A percentile compares a stretch with the other conserved stretches of the same genome.
Conservation (phyloP, 2,797 vertebrate species). For the Buceros bicornis region DNA sequence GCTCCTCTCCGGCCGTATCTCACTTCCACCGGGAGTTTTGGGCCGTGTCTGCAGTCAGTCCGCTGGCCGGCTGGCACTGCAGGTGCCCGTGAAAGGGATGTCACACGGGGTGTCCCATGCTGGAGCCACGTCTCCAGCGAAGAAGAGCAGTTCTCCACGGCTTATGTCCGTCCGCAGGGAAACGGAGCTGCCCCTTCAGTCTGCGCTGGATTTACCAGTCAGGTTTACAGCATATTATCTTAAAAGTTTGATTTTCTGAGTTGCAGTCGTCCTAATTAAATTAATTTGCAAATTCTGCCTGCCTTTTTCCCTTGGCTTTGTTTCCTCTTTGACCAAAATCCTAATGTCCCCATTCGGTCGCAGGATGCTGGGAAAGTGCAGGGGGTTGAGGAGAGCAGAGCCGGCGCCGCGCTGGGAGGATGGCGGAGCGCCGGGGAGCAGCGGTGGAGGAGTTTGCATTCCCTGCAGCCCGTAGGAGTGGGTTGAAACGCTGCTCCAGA, state of each 20-base stretch:
- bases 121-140: too few species aligned
- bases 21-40: not conserved
- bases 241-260: not conserved
- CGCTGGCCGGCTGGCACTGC: too few species aligned
- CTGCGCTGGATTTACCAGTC: not conserved
- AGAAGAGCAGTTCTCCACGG: not conserved
- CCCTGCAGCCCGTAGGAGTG: not conserved
- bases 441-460: not conserved
- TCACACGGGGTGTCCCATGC: not conserved
- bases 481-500: conserved; percentile 14
- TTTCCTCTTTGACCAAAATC: not conserved
- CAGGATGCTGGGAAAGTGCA: fast-evolving
- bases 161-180: not conserved
- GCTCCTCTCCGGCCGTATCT: too few species aligned
- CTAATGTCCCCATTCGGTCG: fast-evolving
- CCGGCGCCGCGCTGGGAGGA: fast-evolving
- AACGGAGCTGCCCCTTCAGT: not conserved
- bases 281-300: not conserved
- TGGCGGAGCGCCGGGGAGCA: not conserved
- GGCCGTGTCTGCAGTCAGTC: not conserved
- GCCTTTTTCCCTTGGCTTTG: not conserved
- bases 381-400: not conserved
- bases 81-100: not conserved
- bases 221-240: not conserved
- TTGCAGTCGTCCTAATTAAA: not conserved